Conservation (phyloP, 2,797 vertebrate species). For the Allobates femoralis region DNA sequence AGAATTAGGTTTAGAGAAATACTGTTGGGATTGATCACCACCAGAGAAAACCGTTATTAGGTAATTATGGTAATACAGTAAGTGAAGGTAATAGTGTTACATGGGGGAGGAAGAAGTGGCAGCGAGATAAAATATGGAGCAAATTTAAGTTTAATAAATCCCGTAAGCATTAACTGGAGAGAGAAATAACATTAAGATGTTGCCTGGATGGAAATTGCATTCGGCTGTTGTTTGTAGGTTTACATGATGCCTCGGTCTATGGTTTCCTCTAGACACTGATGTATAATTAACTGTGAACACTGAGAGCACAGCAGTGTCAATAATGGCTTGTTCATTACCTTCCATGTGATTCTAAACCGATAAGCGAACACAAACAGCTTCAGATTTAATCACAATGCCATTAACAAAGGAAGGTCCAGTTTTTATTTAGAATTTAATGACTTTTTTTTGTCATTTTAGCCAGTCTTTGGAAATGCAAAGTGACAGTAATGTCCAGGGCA, state of each 20-base stretch:
- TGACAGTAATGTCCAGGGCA: neutral
- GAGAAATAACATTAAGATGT: constrained; percentile 15
- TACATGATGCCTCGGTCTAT: constrained; percentile 8
- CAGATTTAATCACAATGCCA: constrained; percentile 38
- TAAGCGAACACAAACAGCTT: constrained; percentile 7
- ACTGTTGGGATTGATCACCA: constrained; percentile 29
- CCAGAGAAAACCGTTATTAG: constrained; percentile 38
- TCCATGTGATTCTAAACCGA: constrained; percentile 40
- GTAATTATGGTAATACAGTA: constrained; percentile 52
- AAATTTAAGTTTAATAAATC: constrained; percentile 6
- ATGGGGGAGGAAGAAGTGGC: neutral
- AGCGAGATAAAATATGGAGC: neutral
- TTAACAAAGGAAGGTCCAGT: constrained; percentile 13
- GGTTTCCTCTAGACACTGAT: neutral
- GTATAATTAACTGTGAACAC: constrained; percentile 55
- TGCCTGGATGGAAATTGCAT: constrained; percentile 20
- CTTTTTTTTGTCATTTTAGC: neutral
- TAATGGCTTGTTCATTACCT: constrained; percentile 50
- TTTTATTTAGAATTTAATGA: constrained; percentile 41
- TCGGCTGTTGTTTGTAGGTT: neutral
- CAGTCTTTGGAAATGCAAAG: neutral
- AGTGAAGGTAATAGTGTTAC: constrained; percentile 42
- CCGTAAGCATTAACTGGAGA: constrained; percentile 2
- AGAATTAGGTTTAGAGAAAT: constrained; percentile 5
- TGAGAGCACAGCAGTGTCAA: constrained; percentile 15